Conservation (phyloP, 2,888 invertebrate genomes). For the Branchipolynoe longqiensis region DNA sequence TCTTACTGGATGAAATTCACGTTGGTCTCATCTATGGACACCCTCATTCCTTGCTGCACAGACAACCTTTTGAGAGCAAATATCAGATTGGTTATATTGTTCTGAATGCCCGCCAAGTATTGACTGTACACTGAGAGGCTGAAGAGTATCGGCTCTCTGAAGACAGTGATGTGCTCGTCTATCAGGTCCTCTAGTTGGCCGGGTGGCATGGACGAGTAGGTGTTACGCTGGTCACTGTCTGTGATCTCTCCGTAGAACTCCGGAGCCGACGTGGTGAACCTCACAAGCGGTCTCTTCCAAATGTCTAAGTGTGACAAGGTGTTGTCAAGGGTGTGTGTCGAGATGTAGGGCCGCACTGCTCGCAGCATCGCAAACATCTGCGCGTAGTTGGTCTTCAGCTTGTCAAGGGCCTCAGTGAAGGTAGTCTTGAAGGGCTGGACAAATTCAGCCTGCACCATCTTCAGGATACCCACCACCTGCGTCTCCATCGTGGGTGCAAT, state of each 20-base stretch:
- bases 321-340: not conserved
- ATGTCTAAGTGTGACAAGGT: not conserved
- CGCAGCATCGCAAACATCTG: not conserved
- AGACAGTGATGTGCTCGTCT: slow-evolving; percentile 14
- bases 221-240: not conserved
- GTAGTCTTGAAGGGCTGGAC: not conserved
- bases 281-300: not conserved
- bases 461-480: not conserved
- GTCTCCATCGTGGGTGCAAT: not conserved
- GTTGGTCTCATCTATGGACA: not conserved
- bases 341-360: not conserved
- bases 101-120: not conserved
- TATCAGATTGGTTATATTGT: not conserved
- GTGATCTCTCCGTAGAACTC: not conserved
- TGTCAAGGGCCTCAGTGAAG: not conserved
- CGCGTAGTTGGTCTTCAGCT: not conserved
- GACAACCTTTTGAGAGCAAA: not conserved
- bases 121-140: slow-evolving; percentile 3
- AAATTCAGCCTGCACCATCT: not conserved
- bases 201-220: not conserved
- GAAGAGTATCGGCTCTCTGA: not conserved
- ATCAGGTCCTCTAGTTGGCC: not conserved
- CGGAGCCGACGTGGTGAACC: not conserved
- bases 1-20: slow-evolving; percentile 3
- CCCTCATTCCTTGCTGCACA: not conserved